A percentile compares a stretch with the other conserved stretches of the same genome.
Evolutionary conservation across 1,140 invertebrate genomes (phyloP).

Genomic region (Saccostrea glomerata): DNA sequence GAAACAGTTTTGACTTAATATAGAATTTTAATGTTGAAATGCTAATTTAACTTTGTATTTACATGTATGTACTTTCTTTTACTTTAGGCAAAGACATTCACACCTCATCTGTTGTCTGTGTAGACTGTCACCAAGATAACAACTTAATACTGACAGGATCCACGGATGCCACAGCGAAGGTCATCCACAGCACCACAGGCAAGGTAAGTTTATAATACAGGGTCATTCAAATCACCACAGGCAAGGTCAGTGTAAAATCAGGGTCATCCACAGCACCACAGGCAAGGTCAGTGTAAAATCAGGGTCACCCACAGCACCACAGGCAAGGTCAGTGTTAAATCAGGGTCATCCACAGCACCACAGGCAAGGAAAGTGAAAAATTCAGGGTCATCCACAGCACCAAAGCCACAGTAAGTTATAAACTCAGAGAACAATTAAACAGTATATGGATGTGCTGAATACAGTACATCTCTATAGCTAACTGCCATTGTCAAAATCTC

Average conservation of each 20-base stretch:
- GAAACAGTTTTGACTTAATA: too few relatives aligned
- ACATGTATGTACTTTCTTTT: conserved; percentile 31
- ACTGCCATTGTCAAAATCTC: too few relatives aligned
- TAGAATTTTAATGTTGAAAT: too few relatives aligned
- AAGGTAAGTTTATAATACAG: conserved; percentile 75
- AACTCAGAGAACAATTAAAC: too few relatives aligned
- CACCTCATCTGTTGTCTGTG: conserved; percentile 81
- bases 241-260: conserved; percentile 48
- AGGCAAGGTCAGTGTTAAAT: too few relatives aligned
- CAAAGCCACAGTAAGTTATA: too few relatives aligned
- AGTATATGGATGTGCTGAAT: too few relatives aligned
- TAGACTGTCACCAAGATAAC: conserved; percentile 87
- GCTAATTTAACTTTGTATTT: not conserved
- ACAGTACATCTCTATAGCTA: too few relatives aligned
- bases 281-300: conserved; percentile 78
- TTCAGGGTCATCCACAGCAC: conserved; percentile 77
- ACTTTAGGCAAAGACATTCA: conserved; percentile 75
- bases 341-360: too few relatives aligned
- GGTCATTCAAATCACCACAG: not conserved
- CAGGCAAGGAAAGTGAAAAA: too few relatives aligned
- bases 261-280: conserved; percentile 80
- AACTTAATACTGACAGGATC: conserved; percentile 86
- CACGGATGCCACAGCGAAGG: conserved; percentile 83
- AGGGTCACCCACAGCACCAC: not conserved
- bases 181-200: conserved; percentile 80